These are phyloP conservation scores for Pyrocephalus nanus DNA, from an alignment of 2,797 vertebrate genomes.

Conservation along the genomic window DNA sequence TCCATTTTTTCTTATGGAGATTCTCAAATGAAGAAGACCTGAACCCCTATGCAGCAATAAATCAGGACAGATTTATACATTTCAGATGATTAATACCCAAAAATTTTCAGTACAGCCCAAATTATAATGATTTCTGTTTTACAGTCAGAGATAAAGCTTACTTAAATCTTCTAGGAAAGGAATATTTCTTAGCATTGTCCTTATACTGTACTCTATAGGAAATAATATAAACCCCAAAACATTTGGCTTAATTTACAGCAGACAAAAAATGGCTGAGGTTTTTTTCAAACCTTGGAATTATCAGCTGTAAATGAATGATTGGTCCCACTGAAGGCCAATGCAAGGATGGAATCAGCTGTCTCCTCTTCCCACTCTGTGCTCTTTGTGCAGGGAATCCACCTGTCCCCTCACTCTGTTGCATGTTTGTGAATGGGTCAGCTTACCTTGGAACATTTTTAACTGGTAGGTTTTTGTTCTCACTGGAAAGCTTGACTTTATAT, in stretches of 20 bases:
- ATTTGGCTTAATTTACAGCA: neutral
- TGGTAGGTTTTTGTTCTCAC: neutral
- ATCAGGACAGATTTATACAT: neutral
- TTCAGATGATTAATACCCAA: neutral
- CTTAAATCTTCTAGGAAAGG: neutral
- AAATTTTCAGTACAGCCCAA: neutral
- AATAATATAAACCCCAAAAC: neutral
- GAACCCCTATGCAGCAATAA: neutral
- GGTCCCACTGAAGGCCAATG: neutral
- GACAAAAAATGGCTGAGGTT: neutral
- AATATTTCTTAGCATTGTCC: neutral
- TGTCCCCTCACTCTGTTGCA: fast-evolving
- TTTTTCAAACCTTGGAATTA: neutral
- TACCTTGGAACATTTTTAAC: neutral
- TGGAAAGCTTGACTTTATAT: neutral
- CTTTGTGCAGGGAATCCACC: neutral
- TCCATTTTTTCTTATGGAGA: neutral
- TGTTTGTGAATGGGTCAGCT: neutral
- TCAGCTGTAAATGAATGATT: neutral
- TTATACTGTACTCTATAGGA: neutral
- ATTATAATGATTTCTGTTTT: neutral
- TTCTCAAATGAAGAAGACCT: neutral
- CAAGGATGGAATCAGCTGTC: neutral
- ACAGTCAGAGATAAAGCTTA: neutral
- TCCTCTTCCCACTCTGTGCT: neutral